Evolutionary conservation across 2,888 invertebrate genomes (phyloP).

Genomic region (Polymixis lichenea): DNA sequence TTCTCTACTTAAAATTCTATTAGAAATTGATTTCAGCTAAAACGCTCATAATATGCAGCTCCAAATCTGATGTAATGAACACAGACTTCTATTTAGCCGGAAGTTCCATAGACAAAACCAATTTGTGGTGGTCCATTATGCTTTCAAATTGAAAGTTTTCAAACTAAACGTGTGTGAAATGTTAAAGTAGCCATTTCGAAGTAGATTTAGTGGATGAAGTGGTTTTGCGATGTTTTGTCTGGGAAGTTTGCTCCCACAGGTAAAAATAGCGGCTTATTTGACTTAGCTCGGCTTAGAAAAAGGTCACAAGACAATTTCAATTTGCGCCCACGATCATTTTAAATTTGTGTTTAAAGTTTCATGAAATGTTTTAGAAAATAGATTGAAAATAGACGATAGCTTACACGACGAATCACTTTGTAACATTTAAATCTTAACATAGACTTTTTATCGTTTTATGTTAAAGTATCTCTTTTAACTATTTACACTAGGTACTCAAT

Average conservation of each 20-base stretch:
- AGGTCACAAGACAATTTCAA: conserved; percentile 11
- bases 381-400: neutral
- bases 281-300: neutral
- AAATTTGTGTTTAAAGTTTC: no score
- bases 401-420: neutral
- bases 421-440: neutral
- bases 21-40: conserved; percentile 19
- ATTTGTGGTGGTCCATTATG: conserved; percentile 23
- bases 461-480: no score
- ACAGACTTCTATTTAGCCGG: conserved; percentile 5
- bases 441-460: no score
- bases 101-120: conserved; percentile 35
- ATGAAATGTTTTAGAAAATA: neutral
- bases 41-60: neutral
- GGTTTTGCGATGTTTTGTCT: conserved; percentile 14
- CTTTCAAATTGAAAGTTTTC: conserved; percentile 37
- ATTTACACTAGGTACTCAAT: no score
- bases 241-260: conserved; percentile 31
- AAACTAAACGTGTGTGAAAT: conserved; percentile 41
- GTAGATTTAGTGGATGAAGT: conserved; percentile 19
- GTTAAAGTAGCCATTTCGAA: conserved; percentile 38
- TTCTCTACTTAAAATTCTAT: conserved; percentile 26
- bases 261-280: conserved; percentile 9
- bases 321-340: neutral
- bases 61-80: conserved; percentile 8